phyloP scores from a whole-genome alignment of 2,113 vertebrate genomes.

The Galeopterus variegatus region DNA sequence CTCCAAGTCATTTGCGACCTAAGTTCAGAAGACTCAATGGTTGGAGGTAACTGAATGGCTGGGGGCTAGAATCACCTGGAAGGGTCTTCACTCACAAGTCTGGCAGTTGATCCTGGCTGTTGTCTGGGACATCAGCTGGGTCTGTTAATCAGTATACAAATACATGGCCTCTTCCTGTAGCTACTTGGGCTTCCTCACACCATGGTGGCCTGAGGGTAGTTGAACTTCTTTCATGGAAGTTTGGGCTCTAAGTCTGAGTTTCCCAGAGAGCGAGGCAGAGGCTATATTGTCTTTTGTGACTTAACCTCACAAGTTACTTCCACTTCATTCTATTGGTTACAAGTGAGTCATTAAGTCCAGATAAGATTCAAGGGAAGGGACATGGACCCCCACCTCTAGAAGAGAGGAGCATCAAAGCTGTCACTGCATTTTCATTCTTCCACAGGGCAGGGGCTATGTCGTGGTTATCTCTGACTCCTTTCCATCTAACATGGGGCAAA shows the following conservation, averaged over 20 bases:
- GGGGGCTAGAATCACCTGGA: neutral
- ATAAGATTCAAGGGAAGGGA: neutral
- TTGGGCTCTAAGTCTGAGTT: neutral
- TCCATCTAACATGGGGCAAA: neutral
- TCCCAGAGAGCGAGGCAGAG: slow-evolving; percentile 34
- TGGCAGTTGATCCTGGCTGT: neutral
- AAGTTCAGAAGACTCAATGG: neutral
- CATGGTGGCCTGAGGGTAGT: neutral
- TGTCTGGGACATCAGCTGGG: neutral
- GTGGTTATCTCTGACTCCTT: slow-evolving; percentile 14
- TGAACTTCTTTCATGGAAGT: neutral
- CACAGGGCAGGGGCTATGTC: neutral
- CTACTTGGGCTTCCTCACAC: neutral
- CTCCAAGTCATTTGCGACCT: neutral
- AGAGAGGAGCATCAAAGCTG: neutral
- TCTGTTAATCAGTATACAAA: neutral
- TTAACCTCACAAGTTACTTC: neutral
- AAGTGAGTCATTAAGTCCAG: neutral
- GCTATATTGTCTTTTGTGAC: neutral
- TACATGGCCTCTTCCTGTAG: neutral
- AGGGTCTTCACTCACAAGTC: neutral
- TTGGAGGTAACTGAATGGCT: neutral
- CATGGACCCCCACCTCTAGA: neutral
- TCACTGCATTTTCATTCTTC: neutral
- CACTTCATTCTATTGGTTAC: slow-evolving; percentile 10